A percentile compares a stretch with the other conserved stretches of the same genome.
Evolutionary conservation across 2,797 vertebrate genomes (phyloP).

Genomic region (Enteromius anoplus): DNA sequence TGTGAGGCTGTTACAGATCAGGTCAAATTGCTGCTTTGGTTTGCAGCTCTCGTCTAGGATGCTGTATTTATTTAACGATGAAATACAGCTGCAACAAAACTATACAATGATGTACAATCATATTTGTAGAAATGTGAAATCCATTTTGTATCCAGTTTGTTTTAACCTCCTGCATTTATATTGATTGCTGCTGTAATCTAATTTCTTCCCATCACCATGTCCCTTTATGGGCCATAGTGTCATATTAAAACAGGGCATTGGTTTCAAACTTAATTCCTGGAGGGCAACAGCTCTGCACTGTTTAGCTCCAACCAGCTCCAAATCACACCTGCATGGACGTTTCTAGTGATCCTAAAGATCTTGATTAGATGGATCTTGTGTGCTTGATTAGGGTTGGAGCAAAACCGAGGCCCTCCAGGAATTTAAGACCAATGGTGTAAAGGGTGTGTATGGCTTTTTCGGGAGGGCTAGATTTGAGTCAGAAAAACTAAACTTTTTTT

Average conservation of each 20-base stretch:
- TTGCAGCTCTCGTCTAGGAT: background rate
- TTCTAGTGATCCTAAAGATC: no score
- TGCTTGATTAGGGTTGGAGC: no score
- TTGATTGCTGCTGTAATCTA: background rate
- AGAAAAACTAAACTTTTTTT: background rate
- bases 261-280: no score
- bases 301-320: no score
- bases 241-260: background rate
- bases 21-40: conserved; percentile 12
- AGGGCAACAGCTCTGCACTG: no score
- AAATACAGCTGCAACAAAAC: background rate
- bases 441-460: background rate
- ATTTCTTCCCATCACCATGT: background rate
- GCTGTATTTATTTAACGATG: background rate
- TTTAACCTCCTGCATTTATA: background rate
- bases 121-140: background rate
- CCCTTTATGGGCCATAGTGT: background rate
- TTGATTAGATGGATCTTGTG: no score
- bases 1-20: background rate
- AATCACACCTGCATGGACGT: no score
- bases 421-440: background rate
- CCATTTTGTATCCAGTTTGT: background rate
- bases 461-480: background rate
- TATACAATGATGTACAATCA: background rate
- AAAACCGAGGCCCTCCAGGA: no score